A percentile compares a stretch with the other conserved stretches of the same genome.
phyloP scores from a whole-genome alignment of 2,888 invertebrate species.

The Trissoscelio sp. region DNA sequence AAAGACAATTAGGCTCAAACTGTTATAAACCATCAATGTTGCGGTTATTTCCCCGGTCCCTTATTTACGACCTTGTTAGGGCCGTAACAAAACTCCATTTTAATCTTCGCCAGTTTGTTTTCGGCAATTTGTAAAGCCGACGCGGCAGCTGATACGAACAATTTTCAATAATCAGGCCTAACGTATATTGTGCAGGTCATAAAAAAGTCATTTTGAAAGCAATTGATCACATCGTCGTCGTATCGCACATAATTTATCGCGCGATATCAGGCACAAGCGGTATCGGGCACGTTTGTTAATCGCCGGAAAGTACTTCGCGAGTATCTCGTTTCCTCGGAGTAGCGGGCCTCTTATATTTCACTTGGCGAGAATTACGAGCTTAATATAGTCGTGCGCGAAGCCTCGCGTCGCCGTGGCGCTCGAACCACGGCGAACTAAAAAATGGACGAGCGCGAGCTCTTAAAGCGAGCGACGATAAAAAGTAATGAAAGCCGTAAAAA shows the following conservation, averaged over 20 bases:
- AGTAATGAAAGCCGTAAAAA: slow-evolving; percentile 81
- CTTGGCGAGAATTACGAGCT: slow-evolving; percentile 80
- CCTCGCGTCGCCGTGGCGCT: slow-evolving; percentile 73
- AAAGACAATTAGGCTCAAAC: not conserved
- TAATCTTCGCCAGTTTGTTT: slow-evolving; percentile 21
- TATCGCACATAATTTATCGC: slow-evolving; percentile 57
- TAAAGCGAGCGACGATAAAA: slow-evolving; percentile 80
- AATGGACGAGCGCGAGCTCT: slow-evolving; percentile 76
- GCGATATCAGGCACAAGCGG: slow-evolving; percentile 57
- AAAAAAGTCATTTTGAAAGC: slow-evolving; percentile 54
- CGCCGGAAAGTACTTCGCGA: slow-evolving; percentile 69
- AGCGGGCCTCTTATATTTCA: slow-evolving; percentile 77
- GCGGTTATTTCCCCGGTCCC: not conserved
- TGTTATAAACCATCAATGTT: not conserved
- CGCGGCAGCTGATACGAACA: slow-evolving; percentile 29
- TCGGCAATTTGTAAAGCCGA: slow-evolving; percentile 18
- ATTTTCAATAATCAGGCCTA: slow-evolving; percentile 48
- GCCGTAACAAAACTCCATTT: slow-evolving; percentile 4
- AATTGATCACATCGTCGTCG: slow-evolving; percentile 52
- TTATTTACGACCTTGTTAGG: slow-evolving; percentile 29
- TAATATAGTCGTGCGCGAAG: slow-evolving; percentile 77
- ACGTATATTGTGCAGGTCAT: slow-evolving; percentile 19
- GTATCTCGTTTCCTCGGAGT: slow-evolving; percentile 69
- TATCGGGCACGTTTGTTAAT: slow-evolving; percentile 70
- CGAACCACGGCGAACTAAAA: slow-evolving; percentile 80